Evolutionary conservation across 2,888 invertebrate genomes (phyloP), one percentile per base, ranked within the genome.

Genomic region (Clanis bilineata): DNA sequence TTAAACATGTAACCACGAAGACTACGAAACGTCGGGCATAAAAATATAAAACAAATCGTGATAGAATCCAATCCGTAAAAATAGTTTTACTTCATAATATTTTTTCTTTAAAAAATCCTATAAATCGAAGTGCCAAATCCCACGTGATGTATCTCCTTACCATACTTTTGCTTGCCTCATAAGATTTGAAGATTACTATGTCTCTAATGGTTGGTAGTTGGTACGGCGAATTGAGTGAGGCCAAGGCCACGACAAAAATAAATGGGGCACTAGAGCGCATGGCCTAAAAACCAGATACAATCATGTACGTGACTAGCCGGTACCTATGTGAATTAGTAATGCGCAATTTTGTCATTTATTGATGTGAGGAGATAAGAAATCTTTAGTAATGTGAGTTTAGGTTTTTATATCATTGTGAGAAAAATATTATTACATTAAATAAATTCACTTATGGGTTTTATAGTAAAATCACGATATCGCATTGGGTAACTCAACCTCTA

Each of bases 151-250:
- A 41, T 18, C 0, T 18, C 9, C 1, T 7, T 41, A 5, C 18
- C 18, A 41, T 41, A 39, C n/a, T 39, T 41, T 41, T 15, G 18
- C 2, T 47, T 15, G 47, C 25, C 15, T 47, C 25, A 41, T 18
- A 51, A 28, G 28, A 51, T 47, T 47, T 47, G 51, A 51, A 51
- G 51, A 51, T 51, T 32, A 51, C 28, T 51, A 32, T 51, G 32
- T 18, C 28, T 28, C 28, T 51, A 51, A 51, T 32, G 18, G 51
- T 32, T 51, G 9, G 32, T 32, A 51, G 28, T 18, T 18, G 32
- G 4, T 51, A 18, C 51, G 32, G 28, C 51, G 32, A 32, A 32
- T 51, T 41, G 28, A 28, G 51, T 28, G 28, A 18, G 51, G 51
- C 51, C 32, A 51, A 51, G 51, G 51, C 18, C 32, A 18, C 32